Evolutionary conservation across 2,797 vertebrate genomes (phyloP), one percentile per base, ranked within the genome.

Genomic region (Cyprinodon diabolis): DNA sequence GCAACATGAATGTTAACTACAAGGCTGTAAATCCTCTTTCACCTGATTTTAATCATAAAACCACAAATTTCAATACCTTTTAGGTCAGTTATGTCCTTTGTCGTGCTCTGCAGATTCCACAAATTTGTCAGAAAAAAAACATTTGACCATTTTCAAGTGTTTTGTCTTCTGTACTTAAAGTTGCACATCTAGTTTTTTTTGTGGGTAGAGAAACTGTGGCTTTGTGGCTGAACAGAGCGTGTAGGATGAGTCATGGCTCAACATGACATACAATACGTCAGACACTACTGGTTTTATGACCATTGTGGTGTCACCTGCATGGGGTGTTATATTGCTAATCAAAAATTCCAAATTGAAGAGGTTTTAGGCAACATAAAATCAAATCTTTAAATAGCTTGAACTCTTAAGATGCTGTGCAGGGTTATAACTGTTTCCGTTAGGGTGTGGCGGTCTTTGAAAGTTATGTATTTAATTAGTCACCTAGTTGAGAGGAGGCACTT

Each of bases 131-230:
- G 72, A 85, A 80, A 84, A 74, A 30, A 8, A 19, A 69, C 37
- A 77, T 80, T 77, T 69, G 15, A 49, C 79, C 55, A 79, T 52
- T 78, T 55, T 60, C 48, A 54, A 37, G 49, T 60, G 80, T 86
- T 90, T 90, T 90, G 87, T 91, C 37, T 72, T 71, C 48, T 79
- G 71, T 3, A 23, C 47, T 74, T 86, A 79, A 78, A 75, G 77
- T 78, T 74, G 87, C 92, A 92, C 92, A 87, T 91, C 92, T 83
- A 82, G 69, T 84, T 86, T 82, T 82, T 82, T 85, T 89, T 81
- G 90, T 83, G 79, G 60, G 75, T 65, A 14, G 60, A 72, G 43
- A 77, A 83, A 81, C 78, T 62, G 58, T 40, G 35, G 35, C 40
- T 63, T 77, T 83, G 62, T 66, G 77, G 68, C 60, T 79, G 47